Conservation (phyloP, 2,888 invertebrate species). For the Nezara viridula region DNA sequence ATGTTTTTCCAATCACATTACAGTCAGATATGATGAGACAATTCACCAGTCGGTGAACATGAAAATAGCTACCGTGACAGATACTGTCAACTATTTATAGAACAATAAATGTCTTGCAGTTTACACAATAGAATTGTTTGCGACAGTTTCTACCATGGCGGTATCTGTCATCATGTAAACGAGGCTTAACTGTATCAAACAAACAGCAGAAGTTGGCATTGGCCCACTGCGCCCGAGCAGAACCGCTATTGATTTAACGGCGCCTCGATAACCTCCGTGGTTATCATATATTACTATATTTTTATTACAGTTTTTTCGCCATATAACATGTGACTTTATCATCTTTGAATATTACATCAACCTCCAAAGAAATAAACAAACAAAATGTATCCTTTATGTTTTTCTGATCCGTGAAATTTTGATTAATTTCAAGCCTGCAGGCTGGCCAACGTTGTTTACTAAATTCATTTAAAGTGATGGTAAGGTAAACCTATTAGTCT, state of each 20-base stretch:
- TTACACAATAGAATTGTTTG: too few relatives aligned
- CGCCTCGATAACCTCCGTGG: background rate
- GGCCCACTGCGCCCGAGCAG: constrained; percentile 57
- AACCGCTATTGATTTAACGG: constrained; percentile 44
- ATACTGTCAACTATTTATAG: too few relatives aligned
- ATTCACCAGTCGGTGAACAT: too few relatives aligned
- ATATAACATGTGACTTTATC: background rate
- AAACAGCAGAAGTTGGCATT: constrained; percentile 33
- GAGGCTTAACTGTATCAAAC: constrained; percentile 26
- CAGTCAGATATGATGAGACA: too few relatives aligned
- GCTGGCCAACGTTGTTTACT: background rate
- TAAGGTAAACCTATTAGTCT: background rate
- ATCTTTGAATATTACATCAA: background rate
- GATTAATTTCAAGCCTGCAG: constrained; percentile 14
- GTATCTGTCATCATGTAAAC: too few relatives aligned
- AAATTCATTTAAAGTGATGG: background rate
- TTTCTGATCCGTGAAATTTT: background rate
- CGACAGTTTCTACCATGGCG: too few relatives aligned
- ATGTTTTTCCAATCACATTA: too few relatives aligned
- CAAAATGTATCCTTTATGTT: background rate
- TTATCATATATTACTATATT: background rate
- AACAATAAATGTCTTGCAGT: too few relatives aligned
- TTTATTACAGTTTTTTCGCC: background rate
- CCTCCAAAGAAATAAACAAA: background rate
- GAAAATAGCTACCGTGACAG: too few relatives aligned